Evolutionary conservation across 2,888 invertebrate genomes (phyloP), one percentile per base, ranked within the genome.

Genomic region (Drosophila robusta): DNA sequence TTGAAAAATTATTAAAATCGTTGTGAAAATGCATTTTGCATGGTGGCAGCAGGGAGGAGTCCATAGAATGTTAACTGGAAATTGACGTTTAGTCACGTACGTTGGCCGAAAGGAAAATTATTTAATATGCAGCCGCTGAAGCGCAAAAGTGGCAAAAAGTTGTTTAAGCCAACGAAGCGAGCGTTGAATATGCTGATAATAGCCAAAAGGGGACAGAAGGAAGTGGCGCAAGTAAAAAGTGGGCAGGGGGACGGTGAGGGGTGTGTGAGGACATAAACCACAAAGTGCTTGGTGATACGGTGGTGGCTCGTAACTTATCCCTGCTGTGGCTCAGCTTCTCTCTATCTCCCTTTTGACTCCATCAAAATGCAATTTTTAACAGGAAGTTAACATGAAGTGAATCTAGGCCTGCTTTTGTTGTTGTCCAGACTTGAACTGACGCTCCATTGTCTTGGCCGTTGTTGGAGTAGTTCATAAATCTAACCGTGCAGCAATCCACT

Each of bases 61-160:
- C 34, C 51, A 49, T 41, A 41, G 41, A 56, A 41, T 55, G 55
- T 38, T 46, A 54, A 47, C 70, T 70, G 69, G 66, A 81, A 85
- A 87, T 80, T 73, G 86, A 82, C 88, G 83, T 89, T 86, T 88
- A 86, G 89, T 85, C 86, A 86, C 86, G 86, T 89, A 89, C 85
- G 63, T 62, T 75, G 66, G 69, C 74, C 75, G 70, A 75, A 75
- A 76, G 87, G 68, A 77, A 74, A 85, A 85, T 85, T 75, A 76
- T 89, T 89, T 86, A 89, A 88, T 89, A 87, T 89, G 81, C 89
- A 79, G 58, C 41, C 63, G 63, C 44, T 49, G 75, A 75, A 77
- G 70, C 78, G 56, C 61, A 77, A 62, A 88, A 83, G 84, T 83
- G 87, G 76, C 73, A 82, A 65, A 75, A 82, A 88, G 74, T 84